These are phyloP conservation scores for Pelvicachromis taeniatus DNA, from an alignment of 2,113 vertebrate species.

Conservation along the genomic window DNA sequence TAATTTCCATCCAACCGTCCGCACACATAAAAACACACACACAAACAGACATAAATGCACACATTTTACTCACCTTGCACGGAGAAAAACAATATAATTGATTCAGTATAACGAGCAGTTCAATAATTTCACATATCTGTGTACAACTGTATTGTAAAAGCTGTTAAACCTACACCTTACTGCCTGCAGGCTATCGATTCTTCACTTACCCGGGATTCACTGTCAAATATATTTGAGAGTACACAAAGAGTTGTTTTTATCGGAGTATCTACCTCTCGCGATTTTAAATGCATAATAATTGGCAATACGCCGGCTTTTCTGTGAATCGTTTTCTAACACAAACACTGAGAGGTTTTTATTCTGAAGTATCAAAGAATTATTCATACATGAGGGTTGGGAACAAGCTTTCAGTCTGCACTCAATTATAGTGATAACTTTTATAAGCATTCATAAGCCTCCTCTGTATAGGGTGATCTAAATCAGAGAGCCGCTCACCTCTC, in stretches of 20 bases:
- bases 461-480: slow-evolving; percentile 39
- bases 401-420: slow-evolving; percentile 10
- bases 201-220: not conserved
- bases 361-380: not conserved
- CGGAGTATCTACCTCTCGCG: not conserved
- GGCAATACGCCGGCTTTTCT: not conserved
- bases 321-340: not conserved
- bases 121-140: not conserved
- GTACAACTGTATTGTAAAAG: not conserved
- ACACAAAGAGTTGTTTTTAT: not conserved
- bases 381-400: slow-evolving; percentile 9
- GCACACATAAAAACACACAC: not conserved
- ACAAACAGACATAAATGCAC: not conserved
- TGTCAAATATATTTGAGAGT: not conserved
- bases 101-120: not conserved
- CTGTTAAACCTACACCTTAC: not conserved
- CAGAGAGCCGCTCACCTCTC: slow-evolving; percentile 7
- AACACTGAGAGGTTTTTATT: not conserved
- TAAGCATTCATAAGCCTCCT: slow-evolving; percentile 8
- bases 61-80: slow-evolving; percentile 35
- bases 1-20: not conserved
- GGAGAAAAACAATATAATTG: not conserved
- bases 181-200: not conserved
- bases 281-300: not conserved
- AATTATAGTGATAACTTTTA: slow-evolving; percentile 21